A percentile compares a stretch with the other conserved stretches of the same genome.
Evolutionary conservation across 2,113 vertebrate genomes (phyloP).

Genomic region (Vireo altiloquus): DNA sequence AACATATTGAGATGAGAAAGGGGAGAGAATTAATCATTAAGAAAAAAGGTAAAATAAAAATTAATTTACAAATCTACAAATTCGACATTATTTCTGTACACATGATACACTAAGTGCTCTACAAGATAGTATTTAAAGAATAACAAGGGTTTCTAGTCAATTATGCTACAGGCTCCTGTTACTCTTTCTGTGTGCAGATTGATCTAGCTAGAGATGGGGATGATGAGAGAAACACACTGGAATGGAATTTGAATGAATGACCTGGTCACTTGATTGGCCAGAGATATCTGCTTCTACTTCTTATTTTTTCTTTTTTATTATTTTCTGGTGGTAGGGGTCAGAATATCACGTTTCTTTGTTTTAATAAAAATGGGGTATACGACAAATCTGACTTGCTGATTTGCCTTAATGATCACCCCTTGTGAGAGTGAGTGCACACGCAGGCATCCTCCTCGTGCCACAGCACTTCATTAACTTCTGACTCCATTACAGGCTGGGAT

Average conservation of each 20-base stretch:
- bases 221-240: neutral
- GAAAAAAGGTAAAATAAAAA: neutral
- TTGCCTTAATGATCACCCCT: neutral
- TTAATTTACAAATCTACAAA: neutral
- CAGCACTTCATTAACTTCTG: constrained; percentile 45
- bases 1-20: neutral
- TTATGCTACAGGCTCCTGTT: neutral
- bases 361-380: neutral
- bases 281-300: neutral
- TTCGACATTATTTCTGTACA: neutral
- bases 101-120: neutral
- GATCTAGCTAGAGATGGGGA: neutral
- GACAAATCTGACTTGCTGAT: neutral
- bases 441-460: neutral
- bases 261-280: neutral
- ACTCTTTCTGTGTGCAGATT: neutral
- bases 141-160: neutral
- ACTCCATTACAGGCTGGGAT: constrained; percentile 1
- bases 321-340: neutral
- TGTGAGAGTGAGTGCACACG: rapidly evolving
- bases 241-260: neutral
- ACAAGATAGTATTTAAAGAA: neutral
- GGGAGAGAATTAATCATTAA: neutral
- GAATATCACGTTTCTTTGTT: neutral
- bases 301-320: neutral